phyloP scores from a whole-genome alignment of 2,113 vertebrate species.

The Hippoglossus stenolepis region DNA sequence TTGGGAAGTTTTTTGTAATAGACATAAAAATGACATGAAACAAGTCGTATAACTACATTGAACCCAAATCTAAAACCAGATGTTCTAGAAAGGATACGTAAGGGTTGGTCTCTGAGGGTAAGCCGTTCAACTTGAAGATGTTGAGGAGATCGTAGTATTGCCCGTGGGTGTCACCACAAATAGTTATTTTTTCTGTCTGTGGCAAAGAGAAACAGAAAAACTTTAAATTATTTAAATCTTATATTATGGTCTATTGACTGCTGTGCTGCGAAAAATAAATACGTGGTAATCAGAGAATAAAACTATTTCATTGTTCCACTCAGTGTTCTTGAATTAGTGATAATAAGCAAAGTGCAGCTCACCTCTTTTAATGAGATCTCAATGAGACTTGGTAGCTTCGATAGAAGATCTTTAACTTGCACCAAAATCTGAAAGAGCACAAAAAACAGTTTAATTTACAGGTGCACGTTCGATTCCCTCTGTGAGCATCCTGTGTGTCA shows the following conservation, averaged over 20 bases:
- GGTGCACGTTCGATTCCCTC: neutral
- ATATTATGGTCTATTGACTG: neutral
- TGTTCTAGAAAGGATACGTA: conserved; percentile 89
- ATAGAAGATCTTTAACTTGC: conserved; percentile 92
- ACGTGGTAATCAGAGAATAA: too few relatives aligned
- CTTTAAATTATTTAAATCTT: conserved; percentile 27
- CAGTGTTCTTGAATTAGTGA: too few relatives aligned
- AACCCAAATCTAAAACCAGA: neutral
- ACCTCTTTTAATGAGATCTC: conserved; percentile 92
- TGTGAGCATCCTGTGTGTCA: too few relatives aligned
- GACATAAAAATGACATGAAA: conserved; percentile 12
- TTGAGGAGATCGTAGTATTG: conserved; percentile 96
- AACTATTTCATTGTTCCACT: too few relatives aligned
- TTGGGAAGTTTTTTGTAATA: neutral
- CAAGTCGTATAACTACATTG: neutral
- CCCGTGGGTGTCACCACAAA: conserved; percentile 96
- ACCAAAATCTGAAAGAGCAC: conserved; percentile 87
- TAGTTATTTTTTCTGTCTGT: conserved; percentile 93
- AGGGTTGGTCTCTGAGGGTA: conserved; percentile 91
- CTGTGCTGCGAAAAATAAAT: too few relatives aligned
- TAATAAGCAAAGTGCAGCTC: conserved; percentile 26
- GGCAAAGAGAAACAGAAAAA: conserved; percentile 63
- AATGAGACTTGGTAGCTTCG: conserved; percentile 92
- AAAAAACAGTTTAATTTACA: neutral
- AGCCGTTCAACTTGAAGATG: conserved; percentile 93